Evolutionary conservation across 2,113 vertebrate species (phyloP).

Genomic region (Syngnathus typhle): DNA sequence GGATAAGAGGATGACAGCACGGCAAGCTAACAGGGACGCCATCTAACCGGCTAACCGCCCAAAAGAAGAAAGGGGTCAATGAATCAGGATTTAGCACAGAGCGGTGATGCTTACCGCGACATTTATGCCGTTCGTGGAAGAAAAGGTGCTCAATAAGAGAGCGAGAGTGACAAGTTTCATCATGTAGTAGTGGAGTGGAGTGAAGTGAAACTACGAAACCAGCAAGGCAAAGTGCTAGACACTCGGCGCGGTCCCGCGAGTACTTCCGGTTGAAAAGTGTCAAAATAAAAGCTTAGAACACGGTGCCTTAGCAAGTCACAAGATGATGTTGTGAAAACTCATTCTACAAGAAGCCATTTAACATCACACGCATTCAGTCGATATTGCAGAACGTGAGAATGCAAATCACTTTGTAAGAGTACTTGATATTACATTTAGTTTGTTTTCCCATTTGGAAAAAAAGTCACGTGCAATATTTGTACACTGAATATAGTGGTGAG

Average conservation of each 20-base stretch:
- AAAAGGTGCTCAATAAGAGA: constrained; percentile 19
- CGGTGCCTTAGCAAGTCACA: no score
- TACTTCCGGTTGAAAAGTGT: constrained; percentile 27
- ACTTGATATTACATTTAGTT: not conserved
- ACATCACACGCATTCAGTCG: no score
- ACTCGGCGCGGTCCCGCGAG: not conserved
- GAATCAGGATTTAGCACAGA: rapidly evolving
- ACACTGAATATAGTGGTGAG: not conserved
- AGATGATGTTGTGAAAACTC: no score
- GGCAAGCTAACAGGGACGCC: constrained; percentile 15
- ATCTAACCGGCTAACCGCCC: not conserved
- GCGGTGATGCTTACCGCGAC: constrained; percentile 52
- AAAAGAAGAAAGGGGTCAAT: not conserved
- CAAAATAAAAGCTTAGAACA: constrained; percentile 53
- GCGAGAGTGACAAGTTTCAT: constrained; percentile 48
- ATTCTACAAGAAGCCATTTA: no score
- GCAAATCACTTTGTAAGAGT: no score
- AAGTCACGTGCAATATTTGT: not conserved
- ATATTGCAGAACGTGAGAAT: no score
- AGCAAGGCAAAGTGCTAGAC: constrained; percentile 22
- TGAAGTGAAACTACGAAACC: constrained; percentile 6
- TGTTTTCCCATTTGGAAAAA: not conserved
- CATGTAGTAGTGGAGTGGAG: constrained; percentile 10
- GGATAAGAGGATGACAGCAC: constrained; percentile 8
- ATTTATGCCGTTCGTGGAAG: constrained; percentile 24